Evolutionary conservation across 2,113 vertebrate species (phyloP).

Genomic region (Sarotherodon lohbergeri): DNA sequence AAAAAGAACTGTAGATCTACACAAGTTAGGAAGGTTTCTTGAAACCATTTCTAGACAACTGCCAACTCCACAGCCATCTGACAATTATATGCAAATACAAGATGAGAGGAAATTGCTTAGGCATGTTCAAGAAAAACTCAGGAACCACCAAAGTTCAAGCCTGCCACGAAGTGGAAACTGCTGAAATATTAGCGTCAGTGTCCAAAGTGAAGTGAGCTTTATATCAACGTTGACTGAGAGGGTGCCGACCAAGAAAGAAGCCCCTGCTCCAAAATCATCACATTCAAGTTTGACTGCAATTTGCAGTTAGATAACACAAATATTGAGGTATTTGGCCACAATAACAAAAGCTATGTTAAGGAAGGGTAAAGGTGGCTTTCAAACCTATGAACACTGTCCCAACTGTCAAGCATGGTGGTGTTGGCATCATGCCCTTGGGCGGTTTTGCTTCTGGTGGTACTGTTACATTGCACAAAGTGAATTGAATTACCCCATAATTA

Average conservation of each 20-base stretch:
- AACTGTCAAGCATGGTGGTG: not conserved
- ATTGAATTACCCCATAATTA: not conserved
- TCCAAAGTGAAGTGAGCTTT: not conserved
- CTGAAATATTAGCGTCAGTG: not conserved
- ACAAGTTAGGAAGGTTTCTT: not conserved
- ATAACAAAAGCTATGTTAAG: not conserved
- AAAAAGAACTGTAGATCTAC: not conserved
- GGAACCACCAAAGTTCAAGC: not conserved
- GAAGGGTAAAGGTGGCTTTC: not conserved
- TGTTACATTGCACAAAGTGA: not conserved
- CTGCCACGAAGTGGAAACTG: not conserved
- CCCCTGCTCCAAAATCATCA: not conserved
- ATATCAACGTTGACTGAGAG: not conserved
- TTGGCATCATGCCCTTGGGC: not conserved
- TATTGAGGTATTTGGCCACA: not conserved
- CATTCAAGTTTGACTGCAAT: not conserved
- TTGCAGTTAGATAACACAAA: not conserved
- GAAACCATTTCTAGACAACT: not conserved
- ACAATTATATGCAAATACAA: not conserved
- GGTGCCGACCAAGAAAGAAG: not conserved
- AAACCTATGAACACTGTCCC: not conserved
- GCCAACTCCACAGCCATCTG: not conserved
- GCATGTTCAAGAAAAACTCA: not conserved
- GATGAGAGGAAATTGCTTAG: not conserved
- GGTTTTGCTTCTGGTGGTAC: not conserved